Evolutionary conservation across 1,140 invertebrate species (phyloP).

Genomic region (Megalopta genalis): DNA sequence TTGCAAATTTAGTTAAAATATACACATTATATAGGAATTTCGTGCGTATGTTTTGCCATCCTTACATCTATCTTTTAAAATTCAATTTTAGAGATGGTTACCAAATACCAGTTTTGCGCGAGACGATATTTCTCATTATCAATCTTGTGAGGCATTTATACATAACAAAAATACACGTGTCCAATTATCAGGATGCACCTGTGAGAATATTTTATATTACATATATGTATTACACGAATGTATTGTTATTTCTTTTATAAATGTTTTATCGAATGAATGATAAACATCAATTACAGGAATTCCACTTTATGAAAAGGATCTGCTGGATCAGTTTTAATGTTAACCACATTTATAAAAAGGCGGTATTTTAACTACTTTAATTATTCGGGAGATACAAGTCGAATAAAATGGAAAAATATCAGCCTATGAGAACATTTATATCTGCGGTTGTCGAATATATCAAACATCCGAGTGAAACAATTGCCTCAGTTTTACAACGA

Average conservation of each 20-base stretch:
- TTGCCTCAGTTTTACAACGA: conserved; percentile 75
- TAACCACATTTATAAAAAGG: background rate
- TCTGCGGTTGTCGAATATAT: conserved; percentile 74
- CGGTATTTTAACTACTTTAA: background rate
- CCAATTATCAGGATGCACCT: background rate
- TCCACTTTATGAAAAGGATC: background rate
- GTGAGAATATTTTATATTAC: conserved; percentile 16
- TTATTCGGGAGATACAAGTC: background rate
- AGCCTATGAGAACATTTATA: conserved; percentile 77
- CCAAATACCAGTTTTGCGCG: conserved; percentile 25
- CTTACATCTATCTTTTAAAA: conserved; percentile 19
- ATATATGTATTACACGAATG: background rate
- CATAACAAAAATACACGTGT: background rate
- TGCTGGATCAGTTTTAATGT: conserved; percentile 6
- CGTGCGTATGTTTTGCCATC: background rate
- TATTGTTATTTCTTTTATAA: background rate
- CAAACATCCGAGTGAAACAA: conserved; percentile 76
- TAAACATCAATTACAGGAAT: background rate
- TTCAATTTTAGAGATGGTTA: conserved; percentile 46
- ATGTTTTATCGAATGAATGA: background rate
- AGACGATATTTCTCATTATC: conserved; percentile 22
- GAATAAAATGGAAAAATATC: conserved; percentile 69
- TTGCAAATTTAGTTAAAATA: no score
- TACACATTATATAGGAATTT: no score
- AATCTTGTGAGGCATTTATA: conserved; percentile 2